These are phyloP conservation scores for Argyresthia goedartella DNA, from an alignment of 2,888 invertebrate species.

Conservation along the genomic window DNA sequence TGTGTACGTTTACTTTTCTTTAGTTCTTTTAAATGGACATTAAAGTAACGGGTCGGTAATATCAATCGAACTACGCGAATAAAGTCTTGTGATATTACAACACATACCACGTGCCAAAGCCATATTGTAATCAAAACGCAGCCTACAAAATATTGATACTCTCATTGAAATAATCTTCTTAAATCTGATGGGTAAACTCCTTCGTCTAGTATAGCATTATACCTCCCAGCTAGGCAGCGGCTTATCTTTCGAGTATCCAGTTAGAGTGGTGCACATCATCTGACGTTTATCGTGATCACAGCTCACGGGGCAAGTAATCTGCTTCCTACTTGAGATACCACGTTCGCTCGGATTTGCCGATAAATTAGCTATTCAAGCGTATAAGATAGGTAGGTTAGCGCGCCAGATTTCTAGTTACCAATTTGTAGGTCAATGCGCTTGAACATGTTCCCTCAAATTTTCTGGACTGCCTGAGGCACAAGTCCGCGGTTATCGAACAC, in stretches of 20 bases:
- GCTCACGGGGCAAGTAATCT: conserved; percentile 41
- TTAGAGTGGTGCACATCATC: neutral
- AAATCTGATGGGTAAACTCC: neutral
- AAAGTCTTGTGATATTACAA: neutral
- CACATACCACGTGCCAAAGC: no score
- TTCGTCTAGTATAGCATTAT: conserved; percentile 2
- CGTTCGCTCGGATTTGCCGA: conserved; percentile 34
- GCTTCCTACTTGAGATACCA: conserved; percentile 35
- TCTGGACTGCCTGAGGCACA: no score
- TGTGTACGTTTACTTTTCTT: conserved; percentile 25
- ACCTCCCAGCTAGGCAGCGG: neutral
- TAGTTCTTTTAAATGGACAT: neutral
- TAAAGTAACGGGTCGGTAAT: neutral
- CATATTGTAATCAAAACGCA: no score
- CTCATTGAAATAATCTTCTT: neutral
- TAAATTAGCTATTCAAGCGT: conserved; percentile 35
- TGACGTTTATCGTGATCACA: conserved; percentile 32
- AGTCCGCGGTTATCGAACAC: neutral
- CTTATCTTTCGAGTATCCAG: neutral
- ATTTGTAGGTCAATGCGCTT: conserved; percentile 1
- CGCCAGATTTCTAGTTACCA: neutral
- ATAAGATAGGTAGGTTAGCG: conserved; percentile 31
- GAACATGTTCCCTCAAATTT: neutral
- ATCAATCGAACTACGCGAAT: neutral
- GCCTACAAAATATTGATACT: no score